Evolutionary conservation across 2,797 vertebrate genomes (phyloP), one percentile per base, ranked within the genome.

Genomic region (Gymnothorax javanicus): DNA sequence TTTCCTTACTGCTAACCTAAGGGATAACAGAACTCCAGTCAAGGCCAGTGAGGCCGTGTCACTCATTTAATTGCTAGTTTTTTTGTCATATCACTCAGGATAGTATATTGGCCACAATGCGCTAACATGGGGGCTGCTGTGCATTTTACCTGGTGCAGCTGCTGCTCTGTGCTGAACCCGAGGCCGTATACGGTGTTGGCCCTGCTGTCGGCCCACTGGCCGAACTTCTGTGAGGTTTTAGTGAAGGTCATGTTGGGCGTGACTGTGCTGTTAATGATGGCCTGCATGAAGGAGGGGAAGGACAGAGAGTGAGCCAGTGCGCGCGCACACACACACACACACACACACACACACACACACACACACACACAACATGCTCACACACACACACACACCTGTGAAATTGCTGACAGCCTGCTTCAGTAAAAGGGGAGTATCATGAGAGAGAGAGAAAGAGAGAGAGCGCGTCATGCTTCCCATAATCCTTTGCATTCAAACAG

Each of bases 211-310:
- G 98, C 98, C 98, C 98, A 99, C 56, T 99, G 98, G 13, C 98
- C 98, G 0, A 99, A 99, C 89, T 99, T 99, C 95, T 99, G 98
- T 0, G 98, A 99, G 0, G 98, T 99, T 92, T 98, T 98, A 6
- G 98, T 99, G 94, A 99, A 99, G 88, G 97, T 98, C 98, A 99
- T 99, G 94, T 99, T 99, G 89, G 98, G 98, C n/a, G 98, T 98
- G 88, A 99, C 96, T 13, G 98, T 99, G 94, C 98, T 99, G 93
- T 99, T 99, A 92, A 99, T 99, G 93, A 99, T 98, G 0, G 98
- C 98, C 98, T 99, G 92, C 0, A 71, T 23, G 81, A 67, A 27
- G 56, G 20, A 3, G 33, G 60, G 58, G 77, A 0, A 57, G 33
- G 54, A 89, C 33, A 88, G 54, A 3, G 59, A 82, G 75, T 3